A percentile compares a stretch with the other conserved stretches of the same genome.
phyloP scores from a whole-genome alignment of 2,888 invertebrate genomes.

The Oscheius sp. region DNA sequence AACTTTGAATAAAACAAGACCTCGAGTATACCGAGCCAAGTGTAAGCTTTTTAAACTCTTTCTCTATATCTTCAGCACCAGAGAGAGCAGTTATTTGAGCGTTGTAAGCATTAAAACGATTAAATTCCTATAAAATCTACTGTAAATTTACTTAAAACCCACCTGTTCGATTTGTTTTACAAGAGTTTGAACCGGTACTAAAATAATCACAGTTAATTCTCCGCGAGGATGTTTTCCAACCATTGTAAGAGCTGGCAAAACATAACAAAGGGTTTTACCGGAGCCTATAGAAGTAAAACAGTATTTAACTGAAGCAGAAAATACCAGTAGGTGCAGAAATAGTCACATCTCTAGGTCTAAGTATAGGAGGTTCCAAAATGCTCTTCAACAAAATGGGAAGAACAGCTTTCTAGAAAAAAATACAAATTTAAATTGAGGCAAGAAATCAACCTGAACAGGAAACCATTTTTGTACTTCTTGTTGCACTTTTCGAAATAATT shows the following conservation, averaged over 20 bases:
- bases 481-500: constrained; percentile 41
- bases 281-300: constrained; percentile 76
- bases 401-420: constrained; percentile 53
- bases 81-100: constrained; percentile 51
- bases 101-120: constrained; percentile 51
- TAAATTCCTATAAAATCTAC: constrained; percentile 56
- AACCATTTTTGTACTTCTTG: constrained; percentile 61
- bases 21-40: no score
- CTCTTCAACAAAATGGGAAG: constrained; percentile 59
- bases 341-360: constrained; percentile 88
- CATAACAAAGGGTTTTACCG: constrained; percentile 95
- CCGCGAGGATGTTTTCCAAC: constrained; percentile 40
- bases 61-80: constrained; percentile 37
- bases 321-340: constrained; percentile 93
- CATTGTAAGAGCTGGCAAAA: constrained; percentile 79
- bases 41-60: constrained; percentile 7
- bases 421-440: neutral
- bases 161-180: constrained; percentile 83
- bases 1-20: no score
- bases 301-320: neutral
- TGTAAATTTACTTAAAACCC: neutral
- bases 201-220: constrained; percentile 84
- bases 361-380: constrained; percentile 43
- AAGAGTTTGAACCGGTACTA: constrained; percentile 91
- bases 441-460: constrained; percentile 63